Conservation (phyloP, 2,797 vertebrate genomes). For the Phataginus tricuspis region DNA sequence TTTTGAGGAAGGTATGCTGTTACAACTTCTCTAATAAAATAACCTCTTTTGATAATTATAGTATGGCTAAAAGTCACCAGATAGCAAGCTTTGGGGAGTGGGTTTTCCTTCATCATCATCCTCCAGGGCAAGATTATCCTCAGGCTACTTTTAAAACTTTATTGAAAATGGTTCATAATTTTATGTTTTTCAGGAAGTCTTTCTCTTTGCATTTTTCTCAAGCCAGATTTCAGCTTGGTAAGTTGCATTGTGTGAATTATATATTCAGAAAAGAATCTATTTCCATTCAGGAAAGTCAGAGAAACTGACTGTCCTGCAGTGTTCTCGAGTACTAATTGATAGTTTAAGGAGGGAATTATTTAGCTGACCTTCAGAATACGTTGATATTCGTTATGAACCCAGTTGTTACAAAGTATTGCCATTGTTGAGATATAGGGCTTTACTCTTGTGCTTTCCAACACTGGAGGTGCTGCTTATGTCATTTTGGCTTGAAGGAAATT, state of each 20-base stretch:
- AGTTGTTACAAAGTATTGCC: neutral
- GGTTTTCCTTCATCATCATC: neutral
- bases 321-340: neutral
- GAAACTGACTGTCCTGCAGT: neutral
- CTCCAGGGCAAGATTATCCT: neutral
- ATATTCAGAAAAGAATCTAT: neutral
- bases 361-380: neutral
- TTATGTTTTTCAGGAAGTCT: neutral
- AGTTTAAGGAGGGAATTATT: neutral
- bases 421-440: neutral
- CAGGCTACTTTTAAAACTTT: neutral
- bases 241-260: neutral
- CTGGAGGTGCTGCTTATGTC: neutral
- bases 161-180: constrained; percentile 4
- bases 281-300: neutral
- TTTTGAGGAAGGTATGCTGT: neutral
- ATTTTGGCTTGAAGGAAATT: neutral
- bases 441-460: neutral
- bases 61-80: neutral
- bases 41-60: neutral
- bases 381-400: neutral
- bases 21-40: neutral
- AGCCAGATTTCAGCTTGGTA: neutral
- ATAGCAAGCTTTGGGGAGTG: neutral
- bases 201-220: constrained; percentile 20